These are phyloP conservation scores for Allophyes oxyacanthae DNA, from an alignment of 2,888 invertebrate species.

Conservation along the genomic window DNA sequence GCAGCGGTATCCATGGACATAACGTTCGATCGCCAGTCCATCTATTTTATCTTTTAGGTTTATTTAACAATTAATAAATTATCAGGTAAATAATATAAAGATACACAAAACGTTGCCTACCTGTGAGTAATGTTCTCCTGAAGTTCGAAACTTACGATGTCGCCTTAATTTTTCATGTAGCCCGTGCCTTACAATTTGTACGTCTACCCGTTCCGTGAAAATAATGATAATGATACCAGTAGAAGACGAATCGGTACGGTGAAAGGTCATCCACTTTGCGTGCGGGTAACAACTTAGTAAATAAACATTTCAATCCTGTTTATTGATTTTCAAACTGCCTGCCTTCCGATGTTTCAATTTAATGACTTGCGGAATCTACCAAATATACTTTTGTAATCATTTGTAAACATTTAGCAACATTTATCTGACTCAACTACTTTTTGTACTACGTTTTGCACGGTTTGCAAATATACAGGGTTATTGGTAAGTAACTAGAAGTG, in stretches of 20 bases:
- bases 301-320: constrained; percentile 54
- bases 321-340: constrained; percentile 31
- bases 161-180: constrained; percentile 6
- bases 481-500: too few relatives aligned
- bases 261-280: constrained; percentile 61
- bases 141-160: neutral
- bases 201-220: constrained; percentile 34
- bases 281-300: constrained; percentile 51
- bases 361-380: constrained; percentile 3
- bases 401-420: too few relatives aligned
- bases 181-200: constrained; percentile 12
- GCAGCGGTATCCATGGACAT: too few relatives aligned
- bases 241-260: constrained; percentile 37
- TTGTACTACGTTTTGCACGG: too few relatives aligned
- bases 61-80: too few relatives aligned
- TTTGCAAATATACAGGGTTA: too few relatives aligned
- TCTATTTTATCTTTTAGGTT: too few relatives aligned
- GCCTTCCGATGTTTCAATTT: constrained; percentile 24
- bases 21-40: too few relatives aligned
- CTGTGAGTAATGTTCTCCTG: constrained; percentile 1
- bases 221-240: constrained; percentile 36
- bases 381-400: too few relatives aligned
- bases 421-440: too few relatives aligned
- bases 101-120: constrained; percentile 14
- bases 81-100: neutral